Conservation (phyloP, 2,888 invertebrate species). For the Calameuta idolon region DNA sequence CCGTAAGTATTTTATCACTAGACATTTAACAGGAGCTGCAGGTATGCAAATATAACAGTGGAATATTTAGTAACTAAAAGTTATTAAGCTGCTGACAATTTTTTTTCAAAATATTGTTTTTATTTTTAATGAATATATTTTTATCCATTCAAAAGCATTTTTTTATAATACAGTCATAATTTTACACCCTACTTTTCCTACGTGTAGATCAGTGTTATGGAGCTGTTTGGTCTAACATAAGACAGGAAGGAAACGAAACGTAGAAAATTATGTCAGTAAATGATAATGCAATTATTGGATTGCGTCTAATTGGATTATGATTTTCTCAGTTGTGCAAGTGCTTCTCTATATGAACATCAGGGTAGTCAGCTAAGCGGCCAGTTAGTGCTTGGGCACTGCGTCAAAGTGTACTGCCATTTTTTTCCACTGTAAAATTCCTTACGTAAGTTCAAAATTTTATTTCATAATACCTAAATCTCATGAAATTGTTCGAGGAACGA, state of each 20-base stretch:
- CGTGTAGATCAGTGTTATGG: no score
- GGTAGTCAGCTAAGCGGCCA: slow-evolving; percentile 20
- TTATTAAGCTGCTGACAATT: no score
- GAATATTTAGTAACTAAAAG: no score
- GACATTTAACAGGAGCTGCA: no score
- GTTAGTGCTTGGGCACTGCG: slow-evolving; percentile 31
- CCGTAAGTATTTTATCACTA: no score
- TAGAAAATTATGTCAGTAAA: slow-evolving; percentile 24
- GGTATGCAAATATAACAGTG: no score
- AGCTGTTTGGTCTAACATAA: not conserved
- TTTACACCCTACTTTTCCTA: no score
- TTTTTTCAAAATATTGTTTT: no score
- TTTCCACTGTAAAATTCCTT: not conserved
- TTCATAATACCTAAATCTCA: not conserved
- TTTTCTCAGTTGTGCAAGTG: slow-evolving; percentile 14
- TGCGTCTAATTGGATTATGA: slow-evolving; percentile 29
- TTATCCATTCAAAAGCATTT: no score
- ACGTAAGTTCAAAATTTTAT: slow-evolving; percentile 12
- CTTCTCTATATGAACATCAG: slow-evolving; percentile 30
- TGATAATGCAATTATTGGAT: slow-evolving; percentile 27
- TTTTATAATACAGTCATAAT: no score
- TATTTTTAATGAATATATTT: no score
- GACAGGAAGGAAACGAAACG: not conserved
- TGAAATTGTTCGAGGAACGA: not conserved
- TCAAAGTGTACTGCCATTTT: slow-evolving; percentile 10